A percentile compares a stretch with the other conserved stretches of the same genome.
Evolutionary conservation across 2,888 invertebrate genomes (phyloP).

Genomic region (Acholoe squamosa): DNA sequence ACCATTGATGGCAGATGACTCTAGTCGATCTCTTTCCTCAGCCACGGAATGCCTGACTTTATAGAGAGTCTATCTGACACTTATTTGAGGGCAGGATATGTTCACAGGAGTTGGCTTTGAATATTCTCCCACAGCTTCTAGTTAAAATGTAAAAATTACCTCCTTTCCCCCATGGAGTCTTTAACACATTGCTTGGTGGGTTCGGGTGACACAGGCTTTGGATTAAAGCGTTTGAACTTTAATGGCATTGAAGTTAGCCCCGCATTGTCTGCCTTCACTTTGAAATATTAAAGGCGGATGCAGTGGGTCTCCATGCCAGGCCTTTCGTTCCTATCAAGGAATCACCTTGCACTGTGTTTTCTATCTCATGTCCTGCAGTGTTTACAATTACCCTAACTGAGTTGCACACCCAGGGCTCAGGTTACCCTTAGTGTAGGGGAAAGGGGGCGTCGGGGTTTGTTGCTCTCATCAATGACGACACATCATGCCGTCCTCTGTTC

Average conservation of each 20-base stretch:
- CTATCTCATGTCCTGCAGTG: too few relatives aligned
- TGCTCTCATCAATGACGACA: too few relatives aligned
- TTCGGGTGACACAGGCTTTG: background rate
- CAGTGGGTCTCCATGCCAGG: background rate
- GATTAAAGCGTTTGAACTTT: constrained; percentile 26
- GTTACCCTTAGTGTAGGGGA: too few relatives aligned
- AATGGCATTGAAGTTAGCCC: constrained; percentile 10
- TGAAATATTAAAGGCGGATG: constrained; percentile 4
- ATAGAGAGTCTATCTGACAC: too few relatives aligned
- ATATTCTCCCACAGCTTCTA: background rate
- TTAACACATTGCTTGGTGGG: background rate
- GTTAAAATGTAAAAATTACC: constrained; percentile 1
- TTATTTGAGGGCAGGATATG: too few relatives aligned
- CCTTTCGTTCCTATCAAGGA: background rate
- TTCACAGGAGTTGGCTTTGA: background rate
- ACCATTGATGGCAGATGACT: too few relatives aligned
- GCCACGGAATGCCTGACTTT: too few relatives aligned
- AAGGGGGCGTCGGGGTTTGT: too few relatives aligned
- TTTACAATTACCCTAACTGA: too few relatives aligned
- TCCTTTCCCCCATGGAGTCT: background rate
- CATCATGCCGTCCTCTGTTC: too few relatives aligned
- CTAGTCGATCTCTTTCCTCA: too few relatives aligned
- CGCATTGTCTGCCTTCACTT: background rate
- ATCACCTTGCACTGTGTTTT: background rate
- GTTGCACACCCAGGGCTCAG: too few relatives aligned